A percentile compares a stretch with the other conserved stretches of the same genome.
Evolutionary conservation across 2,888 invertebrate species (phyloP).

Genomic region (Griposia aprilina): DNA sequence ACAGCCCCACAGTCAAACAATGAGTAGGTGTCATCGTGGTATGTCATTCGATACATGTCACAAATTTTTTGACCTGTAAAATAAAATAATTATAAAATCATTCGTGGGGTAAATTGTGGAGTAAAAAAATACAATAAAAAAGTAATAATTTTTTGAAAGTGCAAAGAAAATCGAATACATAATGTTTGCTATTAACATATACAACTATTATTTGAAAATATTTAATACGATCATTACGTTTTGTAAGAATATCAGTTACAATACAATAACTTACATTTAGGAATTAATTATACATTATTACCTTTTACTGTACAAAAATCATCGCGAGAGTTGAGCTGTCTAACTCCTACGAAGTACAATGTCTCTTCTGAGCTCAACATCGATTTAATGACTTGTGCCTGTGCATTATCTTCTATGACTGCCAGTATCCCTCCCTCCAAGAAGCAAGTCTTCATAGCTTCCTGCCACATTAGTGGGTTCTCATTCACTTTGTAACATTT

Average conservation of each 20-base stretch:
- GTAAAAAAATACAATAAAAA: too few relatives aligned
- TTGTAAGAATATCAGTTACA: neutral
- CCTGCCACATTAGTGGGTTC: constrained; percentile 58
- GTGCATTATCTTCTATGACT: constrained; percentile 45
- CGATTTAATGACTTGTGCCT: constrained; percentile 16
- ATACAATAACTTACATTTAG: neutral
- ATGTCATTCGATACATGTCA: constrained; percentile 25
- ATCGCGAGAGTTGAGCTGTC: constrained; percentile 42
- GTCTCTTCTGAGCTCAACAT: neutral
- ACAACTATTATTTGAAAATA: neutral
- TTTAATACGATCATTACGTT: neutral
- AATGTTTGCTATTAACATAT: neutral
- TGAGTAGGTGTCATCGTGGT: neutral
- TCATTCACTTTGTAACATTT: constrained; percentile 70
- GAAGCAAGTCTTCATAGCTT: constrained; percentile 68
- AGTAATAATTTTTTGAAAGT: neutral
- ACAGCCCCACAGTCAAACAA: constrained; percentile 25
- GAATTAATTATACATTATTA: constrained; percentile 31
- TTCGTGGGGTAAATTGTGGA: neutral
- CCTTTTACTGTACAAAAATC: constrained; percentile 70
- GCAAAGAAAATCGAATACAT: neutral
- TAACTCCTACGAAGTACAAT: constrained; percentile 64
- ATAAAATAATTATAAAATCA: neutral
- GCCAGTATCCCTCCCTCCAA: constrained; percentile 66
- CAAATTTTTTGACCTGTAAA: constrained; percentile 64